A percentile compares a stretch with the other conserved stretches of the same genome.
Conservation (phyloP, 2,113 vertebrate genomes). For the Tetrao urogallus region DNA sequence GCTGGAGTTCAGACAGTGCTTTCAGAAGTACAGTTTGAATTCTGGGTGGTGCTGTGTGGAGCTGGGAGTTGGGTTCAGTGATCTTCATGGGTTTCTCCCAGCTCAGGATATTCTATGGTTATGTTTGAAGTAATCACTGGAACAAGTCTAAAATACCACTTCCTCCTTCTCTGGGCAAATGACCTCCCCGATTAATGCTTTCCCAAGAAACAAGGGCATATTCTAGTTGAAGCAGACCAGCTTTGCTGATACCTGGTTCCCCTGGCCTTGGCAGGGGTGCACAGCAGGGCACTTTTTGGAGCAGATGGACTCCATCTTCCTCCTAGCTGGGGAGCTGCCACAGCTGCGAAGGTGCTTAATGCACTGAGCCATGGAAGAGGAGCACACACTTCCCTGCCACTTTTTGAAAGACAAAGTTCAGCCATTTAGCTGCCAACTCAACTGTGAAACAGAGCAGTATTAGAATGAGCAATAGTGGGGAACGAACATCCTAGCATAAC, state of each 20-base stretch:
- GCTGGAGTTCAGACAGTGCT: neutral
- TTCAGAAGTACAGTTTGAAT: neutral
- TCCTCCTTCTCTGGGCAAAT: neutral
- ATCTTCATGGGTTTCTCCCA: neutral
- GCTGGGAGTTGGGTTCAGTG: neutral
- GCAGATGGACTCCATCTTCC: neutral
- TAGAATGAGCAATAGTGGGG: neutral
- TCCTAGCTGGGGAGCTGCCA: neutral
- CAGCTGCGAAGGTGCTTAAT: neutral
- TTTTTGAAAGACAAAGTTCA: neutral
- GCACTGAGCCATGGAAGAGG: neutral
- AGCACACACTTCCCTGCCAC: neutral
- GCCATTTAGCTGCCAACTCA: neutral
- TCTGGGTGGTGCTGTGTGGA: neutral
- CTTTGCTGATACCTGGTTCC: neutral
- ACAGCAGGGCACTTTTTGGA: neutral
- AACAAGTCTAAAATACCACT: neutral
- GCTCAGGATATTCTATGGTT: neutral
- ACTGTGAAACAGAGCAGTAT: neutral
- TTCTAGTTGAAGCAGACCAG: neutral
- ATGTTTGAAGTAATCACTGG: neutral
- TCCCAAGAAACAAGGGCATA: neutral
- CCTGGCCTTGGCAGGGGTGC: neutral
- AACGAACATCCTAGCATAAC: fast-evolving
- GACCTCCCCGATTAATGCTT: neutral